Evolutionary conservation across 2,797 vertebrate genomes (phyloP), one percentile per base, ranked within the genome.

Genomic region (Acipenser transmontanus): DNA sequence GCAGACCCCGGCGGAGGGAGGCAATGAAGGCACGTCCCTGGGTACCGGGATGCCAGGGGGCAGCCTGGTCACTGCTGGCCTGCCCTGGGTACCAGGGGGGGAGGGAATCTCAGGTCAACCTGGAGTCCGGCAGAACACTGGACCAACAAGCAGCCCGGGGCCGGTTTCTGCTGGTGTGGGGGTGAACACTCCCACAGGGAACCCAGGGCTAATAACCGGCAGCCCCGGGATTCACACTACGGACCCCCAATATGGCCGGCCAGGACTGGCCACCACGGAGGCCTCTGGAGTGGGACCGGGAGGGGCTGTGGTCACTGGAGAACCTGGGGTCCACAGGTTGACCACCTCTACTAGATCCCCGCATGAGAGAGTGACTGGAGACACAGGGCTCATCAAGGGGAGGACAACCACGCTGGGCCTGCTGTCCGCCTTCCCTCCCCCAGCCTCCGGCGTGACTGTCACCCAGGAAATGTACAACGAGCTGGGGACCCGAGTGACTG

Each of bases 71-170:
- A 34, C 34, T 34, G 34, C 34, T 34, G 4, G 34, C 34, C 34
- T 3, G 34, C 34, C 34, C 3, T 0, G 34, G 34, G 34, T 34
- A 34, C 34, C 4, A 34, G 34, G 34, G 4, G 34, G 34, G 34
- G 34, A 34, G 34, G 34, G 34, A 34, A 77, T 77, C 6, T 73
- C 73, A 34, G 80, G 88, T 4, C 56, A 65, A 4, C 89, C 89
- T 11, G 85, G 86, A 1, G 49, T 89, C 9, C 79, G 79, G 51
- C 81, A 87, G 74, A 76, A 78, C 56, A 85, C 84, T 14, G 76
- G 54, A 10, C 69, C 81, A 61, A 68, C 82, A 13, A 86, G 87
- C 47, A 69, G 61, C 70, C 86, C 89, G 51, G 85, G 84, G 66
- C 72, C 70, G 17, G 59, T 34, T 1, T 69, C 70, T 51, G 77